Conservation (phyloP, 1,140 invertebrate species). For the Limonius californicus region DNA sequence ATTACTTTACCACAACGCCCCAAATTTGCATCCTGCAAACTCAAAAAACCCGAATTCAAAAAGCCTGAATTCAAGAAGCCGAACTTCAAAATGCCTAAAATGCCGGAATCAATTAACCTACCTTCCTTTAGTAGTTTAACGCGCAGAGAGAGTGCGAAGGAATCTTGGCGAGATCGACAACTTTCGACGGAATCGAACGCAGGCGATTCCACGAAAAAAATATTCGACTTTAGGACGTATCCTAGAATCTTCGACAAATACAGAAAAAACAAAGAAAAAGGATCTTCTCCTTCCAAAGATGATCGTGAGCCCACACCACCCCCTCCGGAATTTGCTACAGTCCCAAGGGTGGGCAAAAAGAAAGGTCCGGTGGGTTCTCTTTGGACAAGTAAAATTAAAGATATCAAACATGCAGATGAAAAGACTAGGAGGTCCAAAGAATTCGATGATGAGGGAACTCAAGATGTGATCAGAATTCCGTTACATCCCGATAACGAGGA, state of each 20-base stretch:
- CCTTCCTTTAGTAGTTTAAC: conserved; percentile 43
- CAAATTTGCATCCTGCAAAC: background rate
- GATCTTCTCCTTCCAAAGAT: conserved; percentile 42
- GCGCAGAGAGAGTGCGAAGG: conserved; percentile 33
- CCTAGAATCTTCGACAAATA: conserved; percentile 69
- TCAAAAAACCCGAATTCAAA: conserved; percentile 26
- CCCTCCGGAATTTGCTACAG: conserved; percentile 50
- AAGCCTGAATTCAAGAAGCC: conserved; percentile 51
- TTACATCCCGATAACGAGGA: conserved; percentile 35
- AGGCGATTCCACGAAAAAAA: conserved; percentile 50
- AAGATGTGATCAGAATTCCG: conserved; percentile 34
- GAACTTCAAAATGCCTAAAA: conserved; percentile 59
- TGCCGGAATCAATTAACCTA: conserved; percentile 59
- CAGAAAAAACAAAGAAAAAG: conserved; percentile 50
- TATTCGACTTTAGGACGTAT: conserved; percentile 73
- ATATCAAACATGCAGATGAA: conserved; percentile 19
- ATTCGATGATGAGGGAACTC: conserved; percentile 21
- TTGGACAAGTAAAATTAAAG: conserved; percentile 42
- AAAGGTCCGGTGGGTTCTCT: conserved; percentile 33
- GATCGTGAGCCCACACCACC: conserved; percentile 44
- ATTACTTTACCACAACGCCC: conserved; percentile 35
- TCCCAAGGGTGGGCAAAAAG: conserved; percentile 47
- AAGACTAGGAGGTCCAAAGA: conserved; percentile 27
- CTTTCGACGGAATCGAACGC: conserved; percentile 50
- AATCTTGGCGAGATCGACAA: conserved; percentile 43